Base-by-base conservation (phyloP, 1,140 invertebrate genomes). In the Caenorhabditis briggsae region DNA sequence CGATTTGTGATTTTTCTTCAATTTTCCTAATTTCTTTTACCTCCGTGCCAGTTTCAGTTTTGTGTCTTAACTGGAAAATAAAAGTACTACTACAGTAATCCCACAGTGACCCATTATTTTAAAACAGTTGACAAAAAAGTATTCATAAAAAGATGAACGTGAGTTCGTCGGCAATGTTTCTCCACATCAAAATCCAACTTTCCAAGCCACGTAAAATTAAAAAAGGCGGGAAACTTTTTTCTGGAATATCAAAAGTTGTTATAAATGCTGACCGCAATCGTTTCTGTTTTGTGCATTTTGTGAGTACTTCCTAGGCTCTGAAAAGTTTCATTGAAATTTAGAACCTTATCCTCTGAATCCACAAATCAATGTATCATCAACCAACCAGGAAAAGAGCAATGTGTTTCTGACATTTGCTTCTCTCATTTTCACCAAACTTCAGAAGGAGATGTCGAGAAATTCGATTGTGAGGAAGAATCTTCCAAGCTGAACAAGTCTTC, bases 21-120 rank as follows among this genome's bases (percentile, higher is more conserved):
- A 53, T 16, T 53, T 53, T 16, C 50, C 50, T 6, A 53, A 16
- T 53, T 53, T 70, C 18, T n/a, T n/a, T 70, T 70, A 46, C 18
- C 64, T 70, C 64, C 64, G 64, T 70, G 64, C 64, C 64, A 70
- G 18, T 70, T 70, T 70, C 64, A 70, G 64, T 61, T 20, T 58
- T 11, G 33, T 33, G 11, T 53, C 50, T 16, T 23, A 33, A 61
- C 59, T 61, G 59, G 25, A 33, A 61, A 25, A 25, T 9, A 61
- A 25, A 61, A 25, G 2, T 20, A 11, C 11, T 61, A 25, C 18
- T 58, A n/a, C 20, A n/a, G 8, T n/a, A 20, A 58, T n/a, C n/a
- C 20, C 1, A n/a, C 16, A 58, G 33, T 33, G 33, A 33, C 33
- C 33, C 33, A 33, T 33, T 33, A 33, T 3, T 33, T 33, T 33